Base-by-base conservation (phyloP, 1,140 invertebrate species). In the Mya arenaria region DNA sequence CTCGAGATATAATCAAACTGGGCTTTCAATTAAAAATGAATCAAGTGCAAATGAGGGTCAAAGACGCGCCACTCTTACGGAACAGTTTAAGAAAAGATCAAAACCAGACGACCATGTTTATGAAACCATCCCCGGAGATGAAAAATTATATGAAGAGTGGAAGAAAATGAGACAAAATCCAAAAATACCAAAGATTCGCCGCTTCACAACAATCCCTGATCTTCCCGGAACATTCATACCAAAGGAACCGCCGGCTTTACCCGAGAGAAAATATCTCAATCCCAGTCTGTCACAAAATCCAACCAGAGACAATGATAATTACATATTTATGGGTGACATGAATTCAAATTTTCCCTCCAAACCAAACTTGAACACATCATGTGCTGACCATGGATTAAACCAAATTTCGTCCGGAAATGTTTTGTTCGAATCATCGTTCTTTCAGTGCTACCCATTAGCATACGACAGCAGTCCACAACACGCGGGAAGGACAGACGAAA, bases 101-200 rank as follows among this genome's bases (percentile, higher is more conserved):
- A 66, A 56, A 52, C 58, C 66, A 56, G 83, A 86, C 28, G 86
- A 88, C 56, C 87, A 88, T 63, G 86, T 88, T 2, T 88, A 88
- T n/a, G 87, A 88, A 82, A 86, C 84, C 34, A 88, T 88, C 34
- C 87, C 87, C 13, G 87, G 87, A 19, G 87, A 88, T 72, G 87
- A 88, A 68, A 82, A 85, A 36, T 44, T 87, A 58, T 87, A 87
- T 62, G 86, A 85, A 39, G 84, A 87, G 81, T 80, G 83, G 66
- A 83, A 85, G 52, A 60, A 80, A 79, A 79, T 85, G 75, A 62
- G 84, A 48, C 44, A 58, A 48, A 81, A 82, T 66, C 66, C 84
- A 13, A 72, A 84, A 62, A 79, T 84, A n/a, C 69, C 74, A 19
- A 82, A 66, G 65, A 82, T 82, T 36, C 58, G 79, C 10, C 72